Percentiles rank a stretch among this genome's conserved stretches.
Evolutionary conservation across 2,888 invertebrate species (phyloP).

Genomic region (Leucophora obtusa): DNA sequence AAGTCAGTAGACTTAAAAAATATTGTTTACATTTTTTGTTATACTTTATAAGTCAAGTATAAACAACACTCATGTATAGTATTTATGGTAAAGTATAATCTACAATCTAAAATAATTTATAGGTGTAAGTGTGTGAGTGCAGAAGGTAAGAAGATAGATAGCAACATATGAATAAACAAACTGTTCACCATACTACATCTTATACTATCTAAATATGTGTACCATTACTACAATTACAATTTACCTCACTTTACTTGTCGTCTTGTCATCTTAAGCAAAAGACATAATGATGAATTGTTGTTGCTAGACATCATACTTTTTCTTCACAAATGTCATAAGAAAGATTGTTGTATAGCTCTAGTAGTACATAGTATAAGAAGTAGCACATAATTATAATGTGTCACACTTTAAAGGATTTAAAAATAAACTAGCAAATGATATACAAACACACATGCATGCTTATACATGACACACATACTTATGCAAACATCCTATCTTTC

Average conservation of each 20-base stretch:
- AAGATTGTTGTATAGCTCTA: neutral
- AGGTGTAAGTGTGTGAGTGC: neutral
- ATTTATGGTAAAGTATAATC: neutral
- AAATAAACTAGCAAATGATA: conserved; percentile 1
- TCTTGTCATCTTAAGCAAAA: conserved; percentile 44
- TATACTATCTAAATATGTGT: neutral
- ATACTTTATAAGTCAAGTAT: too few species aligned
- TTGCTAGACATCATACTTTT: conserved; percentile 39
- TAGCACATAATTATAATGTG: conserved; percentile 57
- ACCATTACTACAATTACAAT: conserved; percentile 11
- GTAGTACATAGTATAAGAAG: conserved; percentile 11
- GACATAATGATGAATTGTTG: conserved; percentile 63
- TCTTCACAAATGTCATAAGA: neutral
- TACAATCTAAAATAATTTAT: conserved; percentile 21
- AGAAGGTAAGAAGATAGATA: neutral
- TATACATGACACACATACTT: neutral
- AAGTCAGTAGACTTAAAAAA: too few species aligned
- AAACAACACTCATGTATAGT: neutral
- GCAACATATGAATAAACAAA: conserved; percentile 35
- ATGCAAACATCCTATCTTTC: neutral
- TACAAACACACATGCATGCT: conserved; percentile 12
- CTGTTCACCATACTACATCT: conserved; percentile 39
- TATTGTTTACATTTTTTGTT: too few species aligned
- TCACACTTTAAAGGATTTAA: conserved; percentile 56
- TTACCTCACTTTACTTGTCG: conserved; percentile 3